Evolutionary conservation across 2,113 vertebrate species (phyloP), one percentile per base, ranked within the genome.

Genomic region (Upupa epops): DNA sequence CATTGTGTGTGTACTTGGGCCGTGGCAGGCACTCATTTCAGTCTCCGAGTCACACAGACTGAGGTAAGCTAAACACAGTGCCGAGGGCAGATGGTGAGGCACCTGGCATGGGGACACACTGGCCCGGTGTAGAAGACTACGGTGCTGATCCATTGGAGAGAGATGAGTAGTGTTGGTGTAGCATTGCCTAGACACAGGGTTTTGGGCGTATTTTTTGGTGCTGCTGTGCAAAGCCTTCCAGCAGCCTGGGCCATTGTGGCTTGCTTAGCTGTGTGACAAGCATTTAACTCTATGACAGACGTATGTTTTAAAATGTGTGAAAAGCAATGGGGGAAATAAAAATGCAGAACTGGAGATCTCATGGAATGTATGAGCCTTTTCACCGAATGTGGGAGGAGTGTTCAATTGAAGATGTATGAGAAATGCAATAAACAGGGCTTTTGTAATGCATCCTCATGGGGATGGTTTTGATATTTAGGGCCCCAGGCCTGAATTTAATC

Each of bases 211-310:
- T 55, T 46, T 86, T 18, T 68, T 31, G 49, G 21, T 48, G 26
- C 29, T 12, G 13, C 51, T 0, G 0, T 11, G 22, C 7, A n/a
- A 55, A 66, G 56, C 37, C 28, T 31, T 32, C 55, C 58, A 18
- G 20, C 56, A 48, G 76, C 69, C 19, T 48, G 76, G 76, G 73
- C 51, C 0, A 1, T 16, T 15, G 72, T 32, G 19, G 0, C 51
- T 22, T 5, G n/a, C 34, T 16, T 36, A 74, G 37, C 82, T 56
- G 36, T 7, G 21, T 37, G 83, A 31, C 22, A 31, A 3, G 1
- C 3, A 0, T 55, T n/a, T 49, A 12, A 17, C 45, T 71, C 69
- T 32, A 54, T 40, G 80, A 40, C 29, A 60, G 34, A 64, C 60
- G 29, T 0, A 13, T 45, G 17, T 16, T 90, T 88, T 56, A 52